Base-by-base conservation (phyloP, 2,888 invertebrate species). In the Thymelicus sylvestris region DNA sequence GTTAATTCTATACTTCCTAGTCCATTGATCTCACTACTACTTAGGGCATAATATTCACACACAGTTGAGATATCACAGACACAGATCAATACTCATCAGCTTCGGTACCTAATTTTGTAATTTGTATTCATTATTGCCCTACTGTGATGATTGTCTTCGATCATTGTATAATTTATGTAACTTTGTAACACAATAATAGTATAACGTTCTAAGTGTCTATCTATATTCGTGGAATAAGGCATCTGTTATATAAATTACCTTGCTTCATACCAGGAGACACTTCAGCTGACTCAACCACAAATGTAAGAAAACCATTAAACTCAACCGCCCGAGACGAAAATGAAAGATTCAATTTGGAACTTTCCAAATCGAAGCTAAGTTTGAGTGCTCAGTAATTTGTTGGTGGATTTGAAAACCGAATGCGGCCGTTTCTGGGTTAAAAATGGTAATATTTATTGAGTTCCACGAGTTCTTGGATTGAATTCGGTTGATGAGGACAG, bases 341-440 rank as follows among this genome's bases (percentile, higher is more conserved):
- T 76, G 76, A 77, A 77, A 75, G 74, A 79, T 79, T 81, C 75
- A 75, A 81, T 81, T 82, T 76, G 71, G 74, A 81, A 82, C 70
- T 82, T 74, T 78, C 57, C 67, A 73, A 79, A 78, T 77, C 65
- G 38, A 73, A 79, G 79, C 75, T 78, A 72, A 79, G 79, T 81
- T 80, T 67, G 72, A 67, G 66, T 69, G 68, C 69, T 67, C 52
- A 61, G 74, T 82, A 81, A 81, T 80, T 75, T 76, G 77, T 81
- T 81, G 75, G 76, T 74, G 47, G 73, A 73, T 77, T 80, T 77
- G 64, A 66, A 77, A 78, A 79, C 74, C 71, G 77, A 71, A 68
- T 59, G 65, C 70, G 74, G 72, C 70, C 74, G 75, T 78, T 76
- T 77, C 67, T 65, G 69, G 73, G 72, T 74, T 75, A 74, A 74